Evolutionary conservation across 2,888 invertebrate genomes (phyloP), one percentile per base, ranked within the genome.

Genomic region (Torymus tubicola): DNA sequence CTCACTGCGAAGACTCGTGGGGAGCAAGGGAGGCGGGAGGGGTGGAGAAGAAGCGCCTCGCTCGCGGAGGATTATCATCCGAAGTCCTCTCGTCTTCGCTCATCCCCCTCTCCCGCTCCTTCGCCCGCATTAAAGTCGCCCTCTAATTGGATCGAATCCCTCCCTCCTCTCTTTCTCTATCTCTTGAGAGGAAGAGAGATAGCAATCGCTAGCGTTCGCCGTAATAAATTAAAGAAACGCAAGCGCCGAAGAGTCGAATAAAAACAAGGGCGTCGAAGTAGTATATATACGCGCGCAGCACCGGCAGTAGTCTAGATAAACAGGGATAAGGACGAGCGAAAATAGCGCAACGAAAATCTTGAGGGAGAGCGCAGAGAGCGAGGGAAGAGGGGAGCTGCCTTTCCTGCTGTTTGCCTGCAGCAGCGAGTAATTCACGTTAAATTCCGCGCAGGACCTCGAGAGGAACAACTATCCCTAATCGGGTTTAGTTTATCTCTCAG

Each of bases 401-500:
- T 55, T 14, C 55, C 14, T 55, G 14, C 13, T 55, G 14, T 3
- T 16, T 57, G 57, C 57, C 16, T 14, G 53, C 64, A 11, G 72
- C 24, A 58, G 52, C 67, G 21, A 77, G 55, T 75, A 75, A 71
- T 61, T 73, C 61, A 74, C 67, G 80, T 70, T 76, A 61, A 67
- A 78, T 21, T 65, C 73, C 21, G n/a, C 11, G 57, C 52, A 69
- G 71, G 73, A 64, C 63, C 24, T 64, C 11, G 53, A 8, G 42
- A 53, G 57, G 52, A 58, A 63, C 72, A 71, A 58, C 55, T 24
- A 50, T 65, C 81, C 78, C 83, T 87, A 87, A 89, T 88, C 88
- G 85, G 85, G 86, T 86, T 86, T 85, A 86, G 86, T 88, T 89
- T 89, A 89, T 89, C 88, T 88, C 85, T 67, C 80, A 68, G 83